Evolutionary conservation across 2,797 vertebrate genomes (phyloP).

Genomic region (Acipenser ruthenus): DNA sequence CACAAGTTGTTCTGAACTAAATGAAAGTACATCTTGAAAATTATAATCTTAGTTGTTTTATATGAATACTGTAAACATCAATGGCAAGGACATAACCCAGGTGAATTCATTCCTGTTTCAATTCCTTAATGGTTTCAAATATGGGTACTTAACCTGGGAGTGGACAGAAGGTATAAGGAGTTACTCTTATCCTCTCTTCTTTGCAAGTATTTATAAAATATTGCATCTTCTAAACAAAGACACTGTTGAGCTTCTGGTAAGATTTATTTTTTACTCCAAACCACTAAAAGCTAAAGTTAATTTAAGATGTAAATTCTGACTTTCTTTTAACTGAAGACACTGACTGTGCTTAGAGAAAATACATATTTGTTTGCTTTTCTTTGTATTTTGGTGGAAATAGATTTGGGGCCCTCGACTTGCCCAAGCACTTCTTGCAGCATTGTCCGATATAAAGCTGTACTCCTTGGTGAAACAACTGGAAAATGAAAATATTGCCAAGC

Average conservation of each 20-base stretch:
- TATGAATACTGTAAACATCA: too few relatives aligned
- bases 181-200: slow-evolving; percentile 80
- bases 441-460: slow-evolving; percentile 81
- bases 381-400: slow-evolving; percentile 39
- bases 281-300: too few relatives aligned
- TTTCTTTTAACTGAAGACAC: too few relatives aligned
- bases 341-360: too few relatives aligned
- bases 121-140: slow-evolving; percentile 63
- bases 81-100: too few relatives aligned
- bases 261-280: slow-evolving; percentile 22
- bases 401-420: slow-evolving; percentile 79
- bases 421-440: slow-evolving; percentile 75
- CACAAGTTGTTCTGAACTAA: too few relatives aligned
- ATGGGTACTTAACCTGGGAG: slow-evolving; percentile 94
- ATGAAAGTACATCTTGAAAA: too few relatives aligned
- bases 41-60: too few relatives aligned
- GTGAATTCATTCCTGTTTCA: neutral
- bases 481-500: slow-evolving; percentile 63
- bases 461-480: slow-evolving; percentile 64
- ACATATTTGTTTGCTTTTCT: too few relatives aligned
- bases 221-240: slow-evolving; percentile 70
- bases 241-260: slow-evolving; percentile 71
- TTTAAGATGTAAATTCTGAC: too few relatives aligned
- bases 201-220: slow-evolving; percentile 77
- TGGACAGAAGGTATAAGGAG: slow-evolving; percentile 81